A percentile compares a stretch with the other conserved stretches of the same genome.
These are phyloP conservation scores for Drosophila sp. DNA, from an alignment of 1,140 invertebrate species.

Conservation along the genomic window DNA sequence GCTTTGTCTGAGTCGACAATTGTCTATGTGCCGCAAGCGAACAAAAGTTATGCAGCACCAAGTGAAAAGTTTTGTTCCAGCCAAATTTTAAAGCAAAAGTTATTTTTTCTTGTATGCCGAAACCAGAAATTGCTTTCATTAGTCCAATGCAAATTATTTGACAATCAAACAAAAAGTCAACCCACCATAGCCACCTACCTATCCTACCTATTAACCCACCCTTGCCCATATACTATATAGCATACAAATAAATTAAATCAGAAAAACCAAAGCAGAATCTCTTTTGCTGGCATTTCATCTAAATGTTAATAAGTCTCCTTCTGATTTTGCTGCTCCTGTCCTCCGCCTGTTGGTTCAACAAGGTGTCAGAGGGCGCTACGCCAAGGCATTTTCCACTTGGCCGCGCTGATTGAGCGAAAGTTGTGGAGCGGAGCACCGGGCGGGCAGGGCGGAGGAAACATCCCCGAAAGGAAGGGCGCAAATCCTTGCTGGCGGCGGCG, in stretches of 20 bases:
- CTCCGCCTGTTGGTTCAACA: constrained; percentile 46
- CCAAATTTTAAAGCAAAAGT: constrained; percentile 35
- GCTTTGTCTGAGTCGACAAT: constrained; percentile 45
- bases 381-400: constrained; percentile 77
- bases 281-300: constrained; percentile 66
- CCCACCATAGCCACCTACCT: constrained; percentile 13
- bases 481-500: constrained; percentile 53
- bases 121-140: constrained; percentile 53
- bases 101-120: constrained; percentile 13
- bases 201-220: constrained; percentile 34
- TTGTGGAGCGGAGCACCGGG: constrained; percentile 18
- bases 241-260: constrained; percentile 71
- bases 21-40: constrained; percentile 17
- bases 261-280: constrained; percentile 58
- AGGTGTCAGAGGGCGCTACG: constrained; percentile 67
- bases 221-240: constrained; percentile 4
- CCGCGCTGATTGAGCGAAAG: constrained; percentile 68
- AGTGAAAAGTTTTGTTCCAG: constrained; percentile 28
- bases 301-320: constrained; percentile 76
- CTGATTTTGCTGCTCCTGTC: constrained; percentile 22
- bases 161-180: constrained; percentile 48
- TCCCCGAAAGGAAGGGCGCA: constrained; percentile 15
- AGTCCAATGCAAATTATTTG: constrained; percentile 71
- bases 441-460: background rate
- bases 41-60: constrained; percentile 32